phyloP scores from a whole-genome alignment of 2,888 invertebrate genomes.

The Mycogona germanica region DNA sequence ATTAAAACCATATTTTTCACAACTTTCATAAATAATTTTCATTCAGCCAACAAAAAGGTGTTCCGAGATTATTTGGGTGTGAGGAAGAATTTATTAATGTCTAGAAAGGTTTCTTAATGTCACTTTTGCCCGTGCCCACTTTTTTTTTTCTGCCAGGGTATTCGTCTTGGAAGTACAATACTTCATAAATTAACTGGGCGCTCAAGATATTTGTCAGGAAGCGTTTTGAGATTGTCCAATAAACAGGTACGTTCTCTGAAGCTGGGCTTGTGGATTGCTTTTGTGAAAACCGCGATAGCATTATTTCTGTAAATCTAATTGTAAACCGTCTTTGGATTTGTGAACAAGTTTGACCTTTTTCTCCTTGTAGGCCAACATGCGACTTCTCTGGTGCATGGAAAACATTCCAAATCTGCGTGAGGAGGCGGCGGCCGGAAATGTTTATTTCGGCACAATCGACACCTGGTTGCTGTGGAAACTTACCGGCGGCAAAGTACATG shows the following conservation, averaged over 20 bases:
- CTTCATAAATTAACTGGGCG: constrained; percentile 64
- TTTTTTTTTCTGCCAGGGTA: constrained; percentile 35
- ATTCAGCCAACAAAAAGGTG: too few species aligned
- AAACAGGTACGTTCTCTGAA: constrained; percentile 51
- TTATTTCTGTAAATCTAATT: too few species aligned
- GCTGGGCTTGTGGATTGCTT: too few species aligned
- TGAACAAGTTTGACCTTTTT: neutral
- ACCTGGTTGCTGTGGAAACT: constrained; percentile 85
- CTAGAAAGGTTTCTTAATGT: too few species aligned
- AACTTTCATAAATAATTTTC: too few species aligned
- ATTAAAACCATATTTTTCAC: too few species aligned
- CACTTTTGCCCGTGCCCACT: too few species aligned
- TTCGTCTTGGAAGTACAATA: constrained; percentile 51
- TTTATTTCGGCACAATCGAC: constrained; percentile 77
- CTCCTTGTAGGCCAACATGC: constrained; percentile 50
- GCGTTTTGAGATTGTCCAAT: constrained; percentile 71
- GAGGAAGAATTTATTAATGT: too few species aligned
- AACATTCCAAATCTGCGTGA: constrained; percentile 54
- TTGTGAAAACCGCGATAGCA: neutral
- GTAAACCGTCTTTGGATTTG: constrained; percentile 15
- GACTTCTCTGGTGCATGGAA: constrained; percentile 64
- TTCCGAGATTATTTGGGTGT: too few species aligned
- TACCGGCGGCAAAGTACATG: constrained; percentile 48
- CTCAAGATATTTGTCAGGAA: constrained; percentile 69
- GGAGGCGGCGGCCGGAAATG: constrained; percentile 48